phyloP scores from a whole-genome alignment of 53 echinoderm and acorn worm species.

The Echinarachnius parma region DNA sequence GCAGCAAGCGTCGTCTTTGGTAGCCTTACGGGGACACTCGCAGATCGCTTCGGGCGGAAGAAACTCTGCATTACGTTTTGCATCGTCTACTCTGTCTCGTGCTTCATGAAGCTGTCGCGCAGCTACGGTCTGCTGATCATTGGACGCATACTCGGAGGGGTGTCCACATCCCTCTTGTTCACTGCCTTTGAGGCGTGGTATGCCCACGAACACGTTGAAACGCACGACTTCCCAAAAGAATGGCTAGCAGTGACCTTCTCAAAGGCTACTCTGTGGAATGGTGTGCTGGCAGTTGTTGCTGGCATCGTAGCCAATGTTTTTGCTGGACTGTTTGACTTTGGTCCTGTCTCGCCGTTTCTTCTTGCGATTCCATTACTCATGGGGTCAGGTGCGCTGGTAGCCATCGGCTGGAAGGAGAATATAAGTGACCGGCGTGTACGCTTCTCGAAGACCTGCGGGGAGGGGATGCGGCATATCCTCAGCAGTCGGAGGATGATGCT shows the following conservation, averaged over 20 bases:
- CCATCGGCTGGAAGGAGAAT: constrained; percentile 81
- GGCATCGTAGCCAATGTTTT: constrained; percentile 81
- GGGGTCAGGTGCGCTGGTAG: constrained; percentile 77
- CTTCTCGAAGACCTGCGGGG: constrained; percentile 73
- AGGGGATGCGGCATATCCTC: constrained; percentile 80
- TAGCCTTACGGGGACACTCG: constrained; percentile 70
- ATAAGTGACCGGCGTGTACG: constrained; percentile 68
- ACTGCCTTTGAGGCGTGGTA: constrained; percentile 98
- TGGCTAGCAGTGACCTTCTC: constrained; percentile 91
- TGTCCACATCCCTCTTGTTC: constrained; percentile 91
- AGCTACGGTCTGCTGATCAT: constrained; percentile 76
- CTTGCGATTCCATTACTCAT: constrained; percentile 83
- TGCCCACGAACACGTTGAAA: constrained; percentile 86
- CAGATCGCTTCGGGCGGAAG: constrained; percentile 84
- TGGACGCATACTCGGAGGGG: constrained; percentile 81
- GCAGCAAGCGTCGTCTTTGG: constrained; percentile 90
- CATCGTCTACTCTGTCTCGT: constrained; percentile 86
- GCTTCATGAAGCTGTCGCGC: constrained; percentile 79
- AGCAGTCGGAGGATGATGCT: constrained; percentile 65
- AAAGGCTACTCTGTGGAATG: constrained; percentile 91
- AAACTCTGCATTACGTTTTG: constrained; percentile 94
- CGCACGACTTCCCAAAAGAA: constrained; percentile 95
- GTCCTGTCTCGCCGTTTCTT: constrained; percentile 86
- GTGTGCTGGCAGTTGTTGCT: constrained; percentile 75
- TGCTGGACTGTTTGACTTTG: constrained; percentile 64